These are phyloP conservation scores for Onychomys torridus DNA, from an alignment of 2,797 vertebrate species.

Conservation along the genomic window DNA sequence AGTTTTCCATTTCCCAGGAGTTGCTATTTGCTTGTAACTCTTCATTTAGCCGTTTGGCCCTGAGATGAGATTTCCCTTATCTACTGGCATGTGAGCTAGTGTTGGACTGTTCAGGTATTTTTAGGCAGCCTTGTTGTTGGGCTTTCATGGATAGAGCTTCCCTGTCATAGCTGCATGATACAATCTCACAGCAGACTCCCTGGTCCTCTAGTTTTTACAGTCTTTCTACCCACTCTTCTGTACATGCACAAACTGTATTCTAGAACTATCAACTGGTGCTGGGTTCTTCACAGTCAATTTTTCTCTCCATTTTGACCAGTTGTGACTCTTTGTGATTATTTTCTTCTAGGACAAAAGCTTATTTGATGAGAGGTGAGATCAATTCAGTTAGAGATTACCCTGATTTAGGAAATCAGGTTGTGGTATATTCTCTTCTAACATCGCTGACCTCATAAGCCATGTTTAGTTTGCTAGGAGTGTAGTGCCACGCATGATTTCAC, in stretches of 20 bases:
- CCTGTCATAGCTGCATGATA: not conserved
- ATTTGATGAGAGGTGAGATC: not conserved
- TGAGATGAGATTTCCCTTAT: not conserved
- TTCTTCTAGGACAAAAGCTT: not conserved
- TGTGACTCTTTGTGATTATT: not conserved
- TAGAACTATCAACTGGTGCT: not conserved
- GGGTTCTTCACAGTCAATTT: not conserved
- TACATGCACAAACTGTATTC: not conserved
- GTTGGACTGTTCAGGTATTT: not conserved
- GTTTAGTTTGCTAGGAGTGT: not conserved
- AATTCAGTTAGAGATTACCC: not conserved
- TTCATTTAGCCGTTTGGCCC: rapidly evolving
- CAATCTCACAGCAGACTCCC: not conserved
- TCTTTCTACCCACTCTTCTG: not conserved
- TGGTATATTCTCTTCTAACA: not conserved
- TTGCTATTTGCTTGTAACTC: not conserved
- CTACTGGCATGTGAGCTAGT: too few species aligned
- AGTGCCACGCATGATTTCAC: not conserved
- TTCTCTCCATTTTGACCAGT: not conserved
- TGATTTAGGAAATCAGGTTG: not conserved
- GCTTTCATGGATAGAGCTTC: not conserved
- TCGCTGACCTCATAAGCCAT: not conserved
- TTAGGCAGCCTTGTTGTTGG: not conserved
- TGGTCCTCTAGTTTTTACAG: not conserved
- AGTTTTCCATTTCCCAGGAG: not conserved